A percentile compares a stretch with the other conserved stretches of the same genome.
phyloP scores from a whole-genome alignment of 2,797 vertebrate genomes.

The Alfaro cultratus region DNA sequence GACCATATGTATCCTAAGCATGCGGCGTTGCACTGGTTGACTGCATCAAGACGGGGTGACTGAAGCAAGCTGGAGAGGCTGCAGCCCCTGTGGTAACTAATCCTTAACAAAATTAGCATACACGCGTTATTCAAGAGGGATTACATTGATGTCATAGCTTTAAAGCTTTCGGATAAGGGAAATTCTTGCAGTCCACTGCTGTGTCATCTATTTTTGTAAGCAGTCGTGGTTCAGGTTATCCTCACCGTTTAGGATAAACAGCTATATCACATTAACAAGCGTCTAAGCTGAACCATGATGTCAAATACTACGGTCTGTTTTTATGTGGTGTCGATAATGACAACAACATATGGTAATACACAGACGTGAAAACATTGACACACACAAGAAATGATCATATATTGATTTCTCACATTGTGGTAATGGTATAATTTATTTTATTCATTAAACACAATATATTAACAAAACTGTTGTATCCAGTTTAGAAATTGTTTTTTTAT shows the following conservation, averaged over 20 bases:
- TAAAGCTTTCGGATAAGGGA: background rate
- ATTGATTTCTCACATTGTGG: background rate
- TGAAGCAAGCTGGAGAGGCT: constrained; percentile 15
- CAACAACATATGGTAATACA: background rate
- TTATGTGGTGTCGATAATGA: background rate
- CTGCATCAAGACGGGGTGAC: constrained; percentile 54
- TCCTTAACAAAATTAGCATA: background rate
- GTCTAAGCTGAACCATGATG: constrained; percentile 7
- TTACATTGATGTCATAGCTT: background rate
- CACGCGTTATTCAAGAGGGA: constrained; percentile 4
- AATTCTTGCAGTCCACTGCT: background rate
- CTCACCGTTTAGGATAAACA: constrained; percentile 1
- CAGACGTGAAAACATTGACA: background rate
- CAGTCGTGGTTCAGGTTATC: background rate
- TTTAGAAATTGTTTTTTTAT: background rate
- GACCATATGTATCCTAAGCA: constrained; percentile 6
- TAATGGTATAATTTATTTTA: background rate
- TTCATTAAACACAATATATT: background rate
- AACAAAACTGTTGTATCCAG: background rate
- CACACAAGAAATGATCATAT: background rate
- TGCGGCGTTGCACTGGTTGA: constrained; percentile 61
- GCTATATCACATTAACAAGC: background rate
- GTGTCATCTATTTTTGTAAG: constrained; percentile 19
- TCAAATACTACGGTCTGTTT: background rate
- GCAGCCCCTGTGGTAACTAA: constrained; percentile 25